phyloP scores from a whole-genome alignment of 1,140 invertebrate species.

The Chymomyza costata region DNA sequence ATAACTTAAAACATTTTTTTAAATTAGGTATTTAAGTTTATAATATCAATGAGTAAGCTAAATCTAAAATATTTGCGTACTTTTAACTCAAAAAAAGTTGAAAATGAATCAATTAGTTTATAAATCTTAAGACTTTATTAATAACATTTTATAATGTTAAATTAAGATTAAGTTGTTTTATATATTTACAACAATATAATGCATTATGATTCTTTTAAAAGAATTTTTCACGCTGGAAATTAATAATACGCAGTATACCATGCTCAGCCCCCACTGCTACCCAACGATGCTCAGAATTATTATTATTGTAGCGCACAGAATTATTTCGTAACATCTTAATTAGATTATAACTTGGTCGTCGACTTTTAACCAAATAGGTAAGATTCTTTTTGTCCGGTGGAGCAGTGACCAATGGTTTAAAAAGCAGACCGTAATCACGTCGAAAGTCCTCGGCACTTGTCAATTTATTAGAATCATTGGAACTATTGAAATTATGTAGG shows the following conservation, averaged over 20 bases:
- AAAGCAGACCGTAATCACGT: conserved; percentile 47
- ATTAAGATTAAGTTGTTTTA: no score
- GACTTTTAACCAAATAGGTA: conserved; percentile 23
- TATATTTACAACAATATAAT: no score
- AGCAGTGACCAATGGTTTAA: conserved; percentile 29
- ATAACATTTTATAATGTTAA: no score
- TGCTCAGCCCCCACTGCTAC: conserved; percentile 60
- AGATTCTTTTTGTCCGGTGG: neutral
- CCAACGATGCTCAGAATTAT: conserved; percentile 28
- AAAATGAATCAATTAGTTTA: no score
- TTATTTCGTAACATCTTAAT: conserved; percentile 36
- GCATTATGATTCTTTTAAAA: no score
- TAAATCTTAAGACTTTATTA: no score
- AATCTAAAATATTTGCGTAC: no score
- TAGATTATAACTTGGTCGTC: conserved; percentile 24
- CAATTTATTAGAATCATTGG: neutral
- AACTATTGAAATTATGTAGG: conserved; percentile 15
- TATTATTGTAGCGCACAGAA: conserved; percentile 49
- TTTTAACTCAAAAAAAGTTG: no score
- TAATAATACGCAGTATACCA: conserved; percentile 54
- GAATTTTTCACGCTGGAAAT: conserved; percentile 32
- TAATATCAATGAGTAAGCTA: no score
- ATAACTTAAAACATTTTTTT: no score
- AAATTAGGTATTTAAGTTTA: no score
- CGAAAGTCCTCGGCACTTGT: conserved; percentile 29